phyloP scores from a whole-genome alignment of 2,113 vertebrate species.

The Gymnogyps californianus region DNA sequence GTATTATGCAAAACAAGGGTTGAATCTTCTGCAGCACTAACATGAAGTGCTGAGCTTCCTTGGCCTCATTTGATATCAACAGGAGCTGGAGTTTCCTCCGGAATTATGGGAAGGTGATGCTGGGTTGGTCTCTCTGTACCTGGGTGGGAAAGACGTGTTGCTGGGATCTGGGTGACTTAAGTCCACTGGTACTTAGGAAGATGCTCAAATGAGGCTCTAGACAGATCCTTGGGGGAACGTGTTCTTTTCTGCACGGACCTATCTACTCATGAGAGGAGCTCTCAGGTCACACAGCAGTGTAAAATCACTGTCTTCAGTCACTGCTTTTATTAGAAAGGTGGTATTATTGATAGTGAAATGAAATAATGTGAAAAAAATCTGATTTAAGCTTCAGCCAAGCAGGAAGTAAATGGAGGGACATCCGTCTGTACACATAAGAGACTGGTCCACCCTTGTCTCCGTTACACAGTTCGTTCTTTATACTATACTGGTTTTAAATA shows the following conservation, averaged over 20 bases:
- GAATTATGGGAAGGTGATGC: background rate
- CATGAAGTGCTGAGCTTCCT: background rate
- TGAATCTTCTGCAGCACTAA: background rate
- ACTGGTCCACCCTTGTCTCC: background rate
- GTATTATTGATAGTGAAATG: background rate
- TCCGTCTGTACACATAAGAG: background rate
- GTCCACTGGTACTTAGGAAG: background rate
- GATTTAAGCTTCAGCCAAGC: background rate
- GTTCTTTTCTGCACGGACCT: background rate
- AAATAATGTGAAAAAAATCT: background rate
- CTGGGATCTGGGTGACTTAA: background rate
- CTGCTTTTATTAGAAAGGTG: background rate
- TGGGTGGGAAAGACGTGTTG: background rate
- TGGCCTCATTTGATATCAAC: background rate
- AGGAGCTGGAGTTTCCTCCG: background rate
- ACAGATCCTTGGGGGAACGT: background rate
- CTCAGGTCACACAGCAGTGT: background rate
- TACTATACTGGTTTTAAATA: background rate
- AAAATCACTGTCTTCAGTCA: background rate
- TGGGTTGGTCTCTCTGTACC: background rate
- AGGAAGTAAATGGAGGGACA: background rate
- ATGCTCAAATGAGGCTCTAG: background rate
- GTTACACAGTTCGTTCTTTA: background rate
- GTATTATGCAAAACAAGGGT: background rate
- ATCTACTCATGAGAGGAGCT: background rate